A percentile compares a stretch with the other conserved stretches of the same genome.
Conservation (phyloP, 2,113 vertebrate species). For the Miniopterus natalensis region DNA sequence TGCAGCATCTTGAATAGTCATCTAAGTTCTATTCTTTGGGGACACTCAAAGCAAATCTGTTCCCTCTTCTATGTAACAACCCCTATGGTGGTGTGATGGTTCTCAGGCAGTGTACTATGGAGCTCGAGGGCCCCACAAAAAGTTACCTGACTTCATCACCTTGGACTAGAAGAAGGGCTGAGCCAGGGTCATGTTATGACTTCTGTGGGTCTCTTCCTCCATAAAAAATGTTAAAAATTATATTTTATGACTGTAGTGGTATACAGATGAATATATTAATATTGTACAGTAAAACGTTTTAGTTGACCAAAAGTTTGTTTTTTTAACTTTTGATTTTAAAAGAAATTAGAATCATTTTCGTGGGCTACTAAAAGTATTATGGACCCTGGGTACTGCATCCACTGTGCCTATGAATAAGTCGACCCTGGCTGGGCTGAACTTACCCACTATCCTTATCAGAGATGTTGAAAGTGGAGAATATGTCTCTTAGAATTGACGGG, state of each 20-base stretch:
- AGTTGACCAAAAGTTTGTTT: not conserved
- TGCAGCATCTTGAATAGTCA: not conserved
- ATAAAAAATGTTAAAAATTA: not conserved
- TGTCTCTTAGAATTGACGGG: not conserved
- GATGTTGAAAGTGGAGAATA: not conserved
- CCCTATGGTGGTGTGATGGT: not conserved
- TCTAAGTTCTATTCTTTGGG: not conserved
- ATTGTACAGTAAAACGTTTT: not conserved
- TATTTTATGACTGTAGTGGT: not conserved
- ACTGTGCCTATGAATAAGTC: not conserved
- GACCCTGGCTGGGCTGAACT: not conserved
- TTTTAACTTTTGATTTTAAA: conserved; percentile 6
- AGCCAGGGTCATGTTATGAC: not conserved
- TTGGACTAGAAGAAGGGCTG: not conserved
- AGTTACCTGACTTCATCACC: not conserved
- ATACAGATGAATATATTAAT: not conserved
- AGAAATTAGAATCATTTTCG: not conserved
- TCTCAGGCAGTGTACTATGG: not conserved
- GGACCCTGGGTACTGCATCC: not conserved
- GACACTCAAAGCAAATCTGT: not conserved
- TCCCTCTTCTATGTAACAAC: not conserved
- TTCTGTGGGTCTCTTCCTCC: not conserved
- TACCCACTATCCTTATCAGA: not conserved
- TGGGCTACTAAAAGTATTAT: not conserved
- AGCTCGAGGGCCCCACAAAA: not conserved